Base-by-base conservation (phyloP, 2,888 invertebrate species). In the Drosophila mulleri region DNA sequence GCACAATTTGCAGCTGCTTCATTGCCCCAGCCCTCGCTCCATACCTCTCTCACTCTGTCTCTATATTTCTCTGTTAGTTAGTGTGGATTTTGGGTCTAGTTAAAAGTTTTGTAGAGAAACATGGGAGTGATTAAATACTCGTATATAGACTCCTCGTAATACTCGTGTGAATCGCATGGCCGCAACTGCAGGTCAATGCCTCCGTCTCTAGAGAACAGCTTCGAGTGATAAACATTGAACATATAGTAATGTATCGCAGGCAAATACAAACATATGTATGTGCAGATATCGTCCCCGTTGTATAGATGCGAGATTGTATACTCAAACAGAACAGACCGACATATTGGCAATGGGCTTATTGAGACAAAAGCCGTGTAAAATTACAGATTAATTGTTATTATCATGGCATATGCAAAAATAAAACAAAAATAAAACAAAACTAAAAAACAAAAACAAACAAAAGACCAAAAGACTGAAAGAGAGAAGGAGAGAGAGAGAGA, bases 351-450 rank as follows among this genome's bases (percentile, higher is more conserved):
- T 75, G 67, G 67, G 70, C 50, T 84, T 73, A 75, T 67, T 56
- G 50, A 67, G 66, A 67, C 62, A 73, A 71, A 67, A 67, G 69
- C 67, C 69, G 67, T 80, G 64, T 82, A 41, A 70, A 69, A 68
- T 82, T 68, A 66, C 80, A 80, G 74, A 79, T 79, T 77, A 80
- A 84, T 82, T 87, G 64, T 48, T 54, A 52, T 70, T 74, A 68
- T 57, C 65, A 68, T 63, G 71, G 57, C 64, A 54, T 60, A 72
- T 56, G 73, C 60, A 50, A 45, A 61, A 47, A 29, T 54, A 23
- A 32, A 20, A 29, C 60, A 23, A 44, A 41, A 4, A 1, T n/a
- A n/a, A n/a, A n/a, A n/a, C n/a, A n/a, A n/a, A n/a, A n/a, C n/a
- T 20, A 29, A 63, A 16, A 29, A 29, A 7, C 39, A 44, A 18